Conservation (phyloP, 2,113 vertebrate genomes). For the Strix aluco region DNA sequence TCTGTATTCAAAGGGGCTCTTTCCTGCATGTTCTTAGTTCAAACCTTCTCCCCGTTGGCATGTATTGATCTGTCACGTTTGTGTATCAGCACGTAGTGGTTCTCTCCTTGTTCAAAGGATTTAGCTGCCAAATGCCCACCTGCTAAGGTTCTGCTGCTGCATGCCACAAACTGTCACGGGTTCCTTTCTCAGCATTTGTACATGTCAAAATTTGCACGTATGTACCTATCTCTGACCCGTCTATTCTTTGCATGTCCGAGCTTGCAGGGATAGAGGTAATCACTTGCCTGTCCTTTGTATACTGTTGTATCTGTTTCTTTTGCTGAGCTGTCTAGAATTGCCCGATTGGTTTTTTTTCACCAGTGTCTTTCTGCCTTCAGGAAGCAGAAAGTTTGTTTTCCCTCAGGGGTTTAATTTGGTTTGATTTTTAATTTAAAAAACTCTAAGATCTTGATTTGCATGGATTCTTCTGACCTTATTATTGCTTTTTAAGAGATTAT, state of each 20-base stretch:
- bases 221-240: background rate
- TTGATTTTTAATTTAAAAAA: background rate
- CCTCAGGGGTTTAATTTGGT: background rate
- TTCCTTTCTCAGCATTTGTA: background rate
- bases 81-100: background rate
- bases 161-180: background rate
- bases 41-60: background rate
- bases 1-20: background rate
- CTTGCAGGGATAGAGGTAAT: background rate
- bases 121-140: background rate
- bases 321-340: background rate
- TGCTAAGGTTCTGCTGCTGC: background rate
- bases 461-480: background rate
- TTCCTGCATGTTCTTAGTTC: background rate
- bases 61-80: background rate
- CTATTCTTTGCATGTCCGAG: background rate
- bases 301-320: background rate
- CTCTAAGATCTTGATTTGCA: background rate
- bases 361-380: background rate
- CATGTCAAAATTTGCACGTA: background rate
- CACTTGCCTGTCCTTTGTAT: background rate
- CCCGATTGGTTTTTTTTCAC: background rate
- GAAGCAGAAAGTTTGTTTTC: background rate
- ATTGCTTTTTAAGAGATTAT: background rate
- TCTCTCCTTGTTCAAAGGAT: background rate